Evolutionary conservation across 2,888 invertebrate species (phyloP), one percentile per base, ranked within the genome.

Genomic region (Lamproptera curius): DNA sequence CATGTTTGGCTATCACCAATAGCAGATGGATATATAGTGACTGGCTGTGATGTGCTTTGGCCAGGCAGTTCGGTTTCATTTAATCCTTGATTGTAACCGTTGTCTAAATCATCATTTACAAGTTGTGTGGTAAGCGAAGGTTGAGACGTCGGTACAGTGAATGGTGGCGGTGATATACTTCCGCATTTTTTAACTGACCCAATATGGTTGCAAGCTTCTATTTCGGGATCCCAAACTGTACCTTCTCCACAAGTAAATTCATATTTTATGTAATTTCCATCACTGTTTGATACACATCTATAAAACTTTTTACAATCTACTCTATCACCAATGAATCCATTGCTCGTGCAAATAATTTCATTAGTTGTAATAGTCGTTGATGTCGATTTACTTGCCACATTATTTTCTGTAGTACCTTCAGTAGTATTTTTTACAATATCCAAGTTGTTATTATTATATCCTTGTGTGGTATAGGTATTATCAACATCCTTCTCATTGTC

Each of bases 291-390:
- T 13, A 94, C 93, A 73, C 95, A 95, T 56, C 94, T 89, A 66
- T 93, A 93, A 79, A 94, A 95, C 67, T 92, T 93, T 50, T 88
- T 91, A 63, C 95, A 95, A 64, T 94, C 89, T 37, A 77, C 77
- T 33, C 89, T 83, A 71, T 95, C 91, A n/a, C 91, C 90, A 63
- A 91, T 89, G 70, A 93, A 95, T 42, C 93, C 93, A 67, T 91
- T 91, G 57, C 72, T 67, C 13, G 67, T 73, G 60, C 92, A 92
- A 13, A 42, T 13, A 46, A 26, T 28, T 17, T 37, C 26, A 39
- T 44, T 28, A 2, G 15, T 16, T n/a, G 28, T 17, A 34, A 15
- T 14, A 16, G 43, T 45, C n/a, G n/a, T n/a, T n/a, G n/a, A n/a
- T n/a, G n/a, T n/a, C 26, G 37, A 34, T 39, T 39, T 44, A 26